A percentile compares a stretch with the other conserved stretches of the same genome.
Evolutionary conservation across 1,140 invertebrate species (phyloP).

Genomic region (Diprion similis): DNA sequence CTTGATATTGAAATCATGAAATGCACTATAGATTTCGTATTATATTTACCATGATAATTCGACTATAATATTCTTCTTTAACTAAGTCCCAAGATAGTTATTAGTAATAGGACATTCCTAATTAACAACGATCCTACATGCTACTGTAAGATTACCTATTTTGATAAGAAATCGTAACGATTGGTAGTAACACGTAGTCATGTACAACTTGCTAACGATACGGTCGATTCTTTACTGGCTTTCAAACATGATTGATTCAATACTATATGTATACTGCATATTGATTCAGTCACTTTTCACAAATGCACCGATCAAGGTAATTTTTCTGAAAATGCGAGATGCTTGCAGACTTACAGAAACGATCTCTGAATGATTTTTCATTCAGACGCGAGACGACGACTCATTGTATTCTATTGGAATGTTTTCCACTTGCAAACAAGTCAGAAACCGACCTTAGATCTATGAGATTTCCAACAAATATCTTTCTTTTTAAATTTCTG

Average conservation of each 20-base stretch:
- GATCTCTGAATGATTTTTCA: too few relatives aligned
- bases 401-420: too few relatives aligned
- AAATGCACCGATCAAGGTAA: too few relatives aligned
- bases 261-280: constrained; percentile 53
- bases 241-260: constrained; percentile 55
- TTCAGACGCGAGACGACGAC: too few relatives aligned
- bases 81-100: constrained; percentile 31
- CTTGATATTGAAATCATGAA: constrained; percentile 14
- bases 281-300: constrained; percentile 18
- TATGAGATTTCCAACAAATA: background rate
- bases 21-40: constrained; percentile 29
- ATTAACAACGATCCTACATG: constrained; percentile 55
- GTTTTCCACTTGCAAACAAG: too few relatives aligned
- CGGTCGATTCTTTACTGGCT: constrained; percentile 54
- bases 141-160: constrained; percentile 53
- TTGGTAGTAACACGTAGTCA: constrained; percentile 54
- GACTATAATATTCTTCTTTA: constrained; percentile 41
- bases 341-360: too few relatives aligned
- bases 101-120: constrained; percentile 48
- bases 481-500: background rate
- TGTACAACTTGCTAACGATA: constrained; percentile 56
- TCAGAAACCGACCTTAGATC: background rate
- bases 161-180: constrained; percentile 45
- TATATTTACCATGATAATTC: constrained; percentile 35
- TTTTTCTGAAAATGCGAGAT: too few relatives aligned